Conservation (phyloP, 2,888 invertebrate species). For the Phengaris alcon region DNA sequence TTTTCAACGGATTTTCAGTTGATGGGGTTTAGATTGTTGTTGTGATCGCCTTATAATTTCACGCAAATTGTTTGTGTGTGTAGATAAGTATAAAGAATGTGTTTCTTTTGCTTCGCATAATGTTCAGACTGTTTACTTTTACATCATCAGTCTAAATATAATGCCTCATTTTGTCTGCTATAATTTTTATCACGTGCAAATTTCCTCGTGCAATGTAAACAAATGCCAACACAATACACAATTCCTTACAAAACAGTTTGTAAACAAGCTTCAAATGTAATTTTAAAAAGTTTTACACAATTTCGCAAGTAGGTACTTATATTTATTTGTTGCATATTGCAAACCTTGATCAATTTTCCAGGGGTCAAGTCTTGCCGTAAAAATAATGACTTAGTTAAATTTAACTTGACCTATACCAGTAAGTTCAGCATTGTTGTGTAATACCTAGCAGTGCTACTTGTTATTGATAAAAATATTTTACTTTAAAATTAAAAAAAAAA, state of each 20-base stretch:
- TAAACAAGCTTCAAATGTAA: not conserved
- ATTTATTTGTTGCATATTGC: not conserved
- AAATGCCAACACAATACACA: not conserved
- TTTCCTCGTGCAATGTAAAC: constrained; percentile 1
- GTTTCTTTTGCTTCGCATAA: constrained; percentile 1
- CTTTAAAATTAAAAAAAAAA: no score
- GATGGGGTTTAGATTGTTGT: constrained; percentile 19
- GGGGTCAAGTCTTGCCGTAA: not conserved
- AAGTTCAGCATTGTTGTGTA: not conserved
- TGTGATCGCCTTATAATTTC: constrained; percentile 4
- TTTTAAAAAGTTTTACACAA: not conserved
- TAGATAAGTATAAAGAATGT: not conserved
- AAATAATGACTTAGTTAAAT: not conserved
- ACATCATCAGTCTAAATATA: not conserved
- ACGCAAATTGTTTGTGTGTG: not conserved
- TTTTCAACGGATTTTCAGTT: constrained; percentile 38
- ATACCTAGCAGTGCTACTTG: not conserved
- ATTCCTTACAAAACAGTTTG: not conserved
- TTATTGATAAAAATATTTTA: not conserved
- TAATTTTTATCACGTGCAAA: constrained; percentile 11
- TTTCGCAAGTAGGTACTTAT: not conserved
- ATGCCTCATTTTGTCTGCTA: not conserved
- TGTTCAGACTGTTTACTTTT: not conserved
- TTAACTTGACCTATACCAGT: not conserved
- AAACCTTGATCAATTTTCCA: not conserved